These are phyloP conservation scores for Apomyelois bistriatella DNA, from an alignment of 2,888 invertebrate species.

Conservation along the genomic window DNA sequence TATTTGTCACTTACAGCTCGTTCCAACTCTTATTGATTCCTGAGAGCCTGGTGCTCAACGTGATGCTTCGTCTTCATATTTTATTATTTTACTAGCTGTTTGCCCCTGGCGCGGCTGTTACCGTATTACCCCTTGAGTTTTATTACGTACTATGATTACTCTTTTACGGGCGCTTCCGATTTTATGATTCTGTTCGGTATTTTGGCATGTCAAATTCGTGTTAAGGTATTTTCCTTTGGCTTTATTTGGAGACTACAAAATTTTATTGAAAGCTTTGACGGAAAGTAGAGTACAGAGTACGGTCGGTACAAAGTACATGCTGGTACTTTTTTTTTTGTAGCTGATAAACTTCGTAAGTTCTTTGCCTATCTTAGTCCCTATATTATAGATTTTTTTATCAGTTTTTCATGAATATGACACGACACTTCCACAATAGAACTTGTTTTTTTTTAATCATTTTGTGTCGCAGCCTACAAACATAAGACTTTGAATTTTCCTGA, in stretches of 20 bases:
- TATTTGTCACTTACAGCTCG: conserved; percentile 12
- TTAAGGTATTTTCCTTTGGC: neutral
- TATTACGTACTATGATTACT: conserved; percentile 8
- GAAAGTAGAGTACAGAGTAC: no score
- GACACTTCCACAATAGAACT: no score
- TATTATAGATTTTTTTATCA: no score
- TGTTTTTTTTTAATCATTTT: no score
- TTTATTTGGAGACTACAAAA: neutral
- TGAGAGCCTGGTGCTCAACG: conserved; percentile 8
- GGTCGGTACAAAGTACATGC: no score
- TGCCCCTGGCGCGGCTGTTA: neutral
- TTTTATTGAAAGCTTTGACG: no score
- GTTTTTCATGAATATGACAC: no score
- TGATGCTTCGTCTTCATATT: conserved; percentile 5
- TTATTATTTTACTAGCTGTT: conserved; percentile 12
- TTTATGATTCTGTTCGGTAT: conserved; percentile 1
- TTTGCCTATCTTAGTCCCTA: no score
- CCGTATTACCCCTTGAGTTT: conserved; percentile 8
- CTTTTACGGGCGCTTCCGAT: neutral
- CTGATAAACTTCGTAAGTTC: no score
- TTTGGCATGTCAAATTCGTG: neutral
- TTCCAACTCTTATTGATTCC: conserved; percentile 6
- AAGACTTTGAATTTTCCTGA: no score
- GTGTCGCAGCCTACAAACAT: no score
- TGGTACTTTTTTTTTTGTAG: no score